A percentile compares a stretch with the other conserved stretches of the same genome.
These are phyloP conservation scores for Eulemur macaco DNA, from an alignment of 2,113 vertebrate species.

Conservation along the genomic window DNA sequence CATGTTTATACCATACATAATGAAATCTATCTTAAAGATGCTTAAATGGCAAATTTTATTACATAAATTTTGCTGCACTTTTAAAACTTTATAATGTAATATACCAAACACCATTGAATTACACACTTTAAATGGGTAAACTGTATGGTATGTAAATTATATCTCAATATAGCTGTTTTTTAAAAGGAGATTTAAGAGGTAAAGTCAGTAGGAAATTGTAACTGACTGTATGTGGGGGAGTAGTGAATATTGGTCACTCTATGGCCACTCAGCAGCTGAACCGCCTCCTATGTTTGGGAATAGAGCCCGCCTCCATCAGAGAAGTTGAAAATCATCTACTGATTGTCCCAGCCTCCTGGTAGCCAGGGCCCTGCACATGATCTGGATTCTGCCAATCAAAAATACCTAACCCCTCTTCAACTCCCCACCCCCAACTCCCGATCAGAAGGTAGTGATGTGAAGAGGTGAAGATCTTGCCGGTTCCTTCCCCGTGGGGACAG, in stretches of 20 bases:
- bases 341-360: neutral
- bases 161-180: neutral
- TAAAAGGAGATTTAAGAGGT: neutral
- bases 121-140: neutral
- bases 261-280: neutral
- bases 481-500: neutral
- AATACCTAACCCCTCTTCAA: too few relatives aligned
- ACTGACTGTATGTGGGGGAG: neutral
- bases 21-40: neutral
- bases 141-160: neutral
- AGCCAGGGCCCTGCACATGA: neutral
- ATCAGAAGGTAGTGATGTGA: neutral
- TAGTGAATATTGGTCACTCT: neutral
- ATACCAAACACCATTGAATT: neutral
- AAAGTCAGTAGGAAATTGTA: neutral
- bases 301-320: neutral
- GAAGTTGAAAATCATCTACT: neutral
- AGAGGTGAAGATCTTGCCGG: neutral
- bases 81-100: neutral
- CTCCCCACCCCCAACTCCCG: too few relatives aligned
- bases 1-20: neutral
- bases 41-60: neutral
- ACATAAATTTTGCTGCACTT: too few relatives aligned
- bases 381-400: neutral
- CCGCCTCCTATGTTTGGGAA: neutral